Conservation (phyloP, 2,888 invertebrate genomes). For the Aricia artaxerxes region DNA sequence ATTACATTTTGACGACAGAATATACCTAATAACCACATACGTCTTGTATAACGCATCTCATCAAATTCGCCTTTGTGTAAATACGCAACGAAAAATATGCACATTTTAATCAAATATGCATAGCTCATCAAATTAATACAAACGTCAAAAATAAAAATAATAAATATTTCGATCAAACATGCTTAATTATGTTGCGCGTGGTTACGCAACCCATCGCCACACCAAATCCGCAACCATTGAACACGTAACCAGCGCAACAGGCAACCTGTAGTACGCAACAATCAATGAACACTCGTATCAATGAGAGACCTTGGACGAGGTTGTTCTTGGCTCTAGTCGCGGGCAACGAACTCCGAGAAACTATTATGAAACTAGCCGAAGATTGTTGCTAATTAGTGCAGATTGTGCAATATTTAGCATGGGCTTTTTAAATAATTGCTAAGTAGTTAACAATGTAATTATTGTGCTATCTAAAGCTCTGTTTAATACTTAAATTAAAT, state of each 20-base stretch:
- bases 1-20: neutral
- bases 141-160: no score
- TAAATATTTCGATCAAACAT: neutral
- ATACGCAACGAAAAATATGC: no score
- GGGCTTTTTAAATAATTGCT: neutral
- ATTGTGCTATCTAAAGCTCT: no score
- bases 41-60: no score
- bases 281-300: slow-evolving; percentile 70
- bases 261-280: slow-evolving; percentile 41
- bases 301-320: slow-evolving; percentile 69
- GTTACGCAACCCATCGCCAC: neutral
- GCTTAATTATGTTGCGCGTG: neutral
- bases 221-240: neutral
- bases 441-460: no score
- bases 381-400: neutral
- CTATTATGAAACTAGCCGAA: slow-evolving; percentile 1
- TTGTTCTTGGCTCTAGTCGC: slow-evolving; percentile 56
- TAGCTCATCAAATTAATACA: no score
- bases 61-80: no score
- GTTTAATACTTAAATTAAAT: no score
- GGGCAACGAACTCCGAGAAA: slow-evolving; percentile 61
- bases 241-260: neutral
- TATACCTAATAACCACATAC: no score
- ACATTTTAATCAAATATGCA: no score
- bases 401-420: neutral